Evolutionary conservation across 2,797 vertebrate species (phyloP).

Genomic region (Lindbergichthys nudifrons): DNA sequence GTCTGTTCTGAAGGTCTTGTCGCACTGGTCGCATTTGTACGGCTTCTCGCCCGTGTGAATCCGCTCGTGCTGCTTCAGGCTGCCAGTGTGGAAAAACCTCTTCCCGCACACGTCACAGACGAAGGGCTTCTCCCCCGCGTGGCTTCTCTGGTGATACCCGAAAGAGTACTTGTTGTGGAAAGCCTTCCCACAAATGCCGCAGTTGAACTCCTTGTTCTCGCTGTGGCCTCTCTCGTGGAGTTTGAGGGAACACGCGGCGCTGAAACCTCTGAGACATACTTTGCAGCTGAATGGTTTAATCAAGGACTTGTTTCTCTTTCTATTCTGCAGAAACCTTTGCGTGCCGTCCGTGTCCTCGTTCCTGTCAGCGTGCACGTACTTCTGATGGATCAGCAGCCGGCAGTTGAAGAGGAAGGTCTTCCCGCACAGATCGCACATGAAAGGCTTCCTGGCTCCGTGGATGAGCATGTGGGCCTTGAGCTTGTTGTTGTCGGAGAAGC

Average conservation of each 20-base stretch:
- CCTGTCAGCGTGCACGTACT: constrained; percentile 75
- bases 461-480: constrained; percentile 83
- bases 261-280: constrained; percentile 77
- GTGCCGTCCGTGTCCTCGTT: constrained; percentile 28
- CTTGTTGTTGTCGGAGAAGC: constrained; percentile 84
- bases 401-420: constrained; percentile 83
- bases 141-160: constrained; percentile 78
- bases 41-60: constrained; percentile 85
- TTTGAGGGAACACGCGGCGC: constrained; percentile 69
- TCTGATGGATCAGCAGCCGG: constrained; percentile 78
- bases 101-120: constrained; percentile 81
- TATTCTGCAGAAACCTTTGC: neutral
- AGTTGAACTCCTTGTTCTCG: constrained; percentile 81
- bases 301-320: constrained; percentile 54
- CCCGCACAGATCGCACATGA: constrained; percentile 78
- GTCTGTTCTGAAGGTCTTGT: constrained; percentile 78
- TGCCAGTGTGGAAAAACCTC: constrained; percentile 76
- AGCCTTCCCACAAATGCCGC: constrained; percentile 78
- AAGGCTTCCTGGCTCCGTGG: constrained; percentile 80
- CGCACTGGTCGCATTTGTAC: constrained; percentile 82
- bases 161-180: constrained; percentile 84
- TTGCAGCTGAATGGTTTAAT: constrained; percentile 77
- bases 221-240: constrained; percentile 81
- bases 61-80: constrained; percentile 78
- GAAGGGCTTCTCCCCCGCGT: constrained; percentile 80